Conservation (phyloP, 1,140 invertebrate species). For the Leptinotarsa defecta region DNA sequence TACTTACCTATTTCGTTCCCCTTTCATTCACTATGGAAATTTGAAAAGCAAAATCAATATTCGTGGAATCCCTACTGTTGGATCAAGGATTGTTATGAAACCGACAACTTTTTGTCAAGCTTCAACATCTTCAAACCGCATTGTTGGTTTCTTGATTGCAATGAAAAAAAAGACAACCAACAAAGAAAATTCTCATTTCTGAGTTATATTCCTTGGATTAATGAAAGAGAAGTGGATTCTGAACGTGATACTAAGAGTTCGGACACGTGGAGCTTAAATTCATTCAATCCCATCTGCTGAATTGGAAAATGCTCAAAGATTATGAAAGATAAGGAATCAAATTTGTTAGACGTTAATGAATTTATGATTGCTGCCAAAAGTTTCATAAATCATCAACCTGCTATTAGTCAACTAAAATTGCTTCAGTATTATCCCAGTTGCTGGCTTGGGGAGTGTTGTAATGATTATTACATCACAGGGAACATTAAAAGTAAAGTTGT, state of each 20-base stretch:
- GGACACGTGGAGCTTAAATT: too few species aligned
- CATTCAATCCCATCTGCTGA: too few species aligned
- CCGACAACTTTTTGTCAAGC: not conserved
- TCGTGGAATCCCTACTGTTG: not conserved
- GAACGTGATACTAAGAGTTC: too few species aligned
- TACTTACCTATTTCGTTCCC: not conserved
- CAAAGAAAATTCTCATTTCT: not conserved
- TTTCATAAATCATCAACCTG: not conserved
- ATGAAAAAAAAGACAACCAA: not conserved
- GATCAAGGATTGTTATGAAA: not conserved
- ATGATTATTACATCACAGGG: constrained; percentile 32
- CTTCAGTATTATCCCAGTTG: constrained; percentile 30
- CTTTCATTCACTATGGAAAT: not conserved
- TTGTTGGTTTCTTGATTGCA: constrained; percentile 1
- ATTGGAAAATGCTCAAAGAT: too few species aligned
- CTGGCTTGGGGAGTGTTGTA: constrained; percentile 33
- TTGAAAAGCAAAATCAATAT: not conserved
- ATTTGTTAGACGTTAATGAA: not conserved
- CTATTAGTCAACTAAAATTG: not conserved
- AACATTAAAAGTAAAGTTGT: constrained; percentile 25
- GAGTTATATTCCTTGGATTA: not conserved
- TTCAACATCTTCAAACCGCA: not conserved
- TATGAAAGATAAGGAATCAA: too few species aligned
- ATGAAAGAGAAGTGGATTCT: not conserved
- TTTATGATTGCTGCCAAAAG: not conserved